Base-by-base conservation (phyloP, 2,797 vertebrate species). In the Acanthornis magna region DNA sequence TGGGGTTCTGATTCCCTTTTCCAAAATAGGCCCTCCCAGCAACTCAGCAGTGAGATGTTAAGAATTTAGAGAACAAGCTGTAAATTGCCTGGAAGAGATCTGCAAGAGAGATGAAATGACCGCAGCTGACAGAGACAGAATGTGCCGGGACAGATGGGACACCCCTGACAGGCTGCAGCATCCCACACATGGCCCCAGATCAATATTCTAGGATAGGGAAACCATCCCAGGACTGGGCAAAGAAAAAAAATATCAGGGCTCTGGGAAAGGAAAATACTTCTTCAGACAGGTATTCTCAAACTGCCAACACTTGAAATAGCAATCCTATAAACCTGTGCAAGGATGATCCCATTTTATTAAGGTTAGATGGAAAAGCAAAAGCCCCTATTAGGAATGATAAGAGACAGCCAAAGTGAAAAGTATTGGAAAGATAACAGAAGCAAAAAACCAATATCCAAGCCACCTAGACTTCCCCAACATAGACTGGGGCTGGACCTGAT, bases 291-390 rank as follows among this genome's bases (percentile, higher is more conserved):
- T 78, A 36, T 58, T 72, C 48, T 92, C 55, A 50, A 89, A 78
- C 55, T 76, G 32, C 9, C 26, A 84, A 14, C 34, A 36, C 8
- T 83, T 88, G 78, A 94, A 94, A 88, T 40, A 92, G 32, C 63
- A 81, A 40, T 76, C 67, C 62, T 78, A 43, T 58, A 78, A 88
- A 79, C 26, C n/a, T 70, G 50, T 87, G 48, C 47, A 93, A 94
- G 45, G 34, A 45, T 82, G 74, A 90, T 70, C 36, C 43, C 43
- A 19, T 79, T 94, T 85, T 89, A 84, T 90, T 94, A 79, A 81
- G 66, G 70, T 81, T 60, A 91, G 66, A 61, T 74, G n/a, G 54
- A 89, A 81, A 94, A 95, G 58, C 27, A 81, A 61, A 77, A 91
- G 13, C 20, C 17, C 22, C 48, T 86, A 45, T 84, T 78, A 91